These are phyloP conservation scores for Streptopelia turtur DNA, from an alignment of 2,797 vertebrate genomes.

Conservation along the genomic window DNA sequence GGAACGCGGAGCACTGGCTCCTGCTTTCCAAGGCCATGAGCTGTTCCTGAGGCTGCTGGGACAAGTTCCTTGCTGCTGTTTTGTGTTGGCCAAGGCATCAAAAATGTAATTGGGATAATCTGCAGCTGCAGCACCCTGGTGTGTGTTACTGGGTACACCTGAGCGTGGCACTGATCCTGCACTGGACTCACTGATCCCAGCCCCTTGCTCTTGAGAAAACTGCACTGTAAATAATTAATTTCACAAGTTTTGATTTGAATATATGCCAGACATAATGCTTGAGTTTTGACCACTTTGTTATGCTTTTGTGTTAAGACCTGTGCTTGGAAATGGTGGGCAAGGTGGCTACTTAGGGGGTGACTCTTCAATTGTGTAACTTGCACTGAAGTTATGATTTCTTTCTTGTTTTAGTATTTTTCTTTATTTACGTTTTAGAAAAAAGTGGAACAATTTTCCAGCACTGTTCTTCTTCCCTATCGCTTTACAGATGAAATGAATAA, in stretches of 20 bases:
- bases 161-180: background rate
- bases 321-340: background rate
- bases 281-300: too few relatives aligned
- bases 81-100: background rate
- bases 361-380: rapidly evolving
- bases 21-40: rapidly evolving
- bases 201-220: background rate
- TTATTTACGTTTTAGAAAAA: slow-evolving; percentile 82
- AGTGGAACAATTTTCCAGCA: slow-evolving; percentile 86
- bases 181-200: background rate
- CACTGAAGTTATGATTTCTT: rapidly evolving
- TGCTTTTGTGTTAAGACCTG: background rate
- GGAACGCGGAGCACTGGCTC: too few relatives aligned
- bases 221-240: background rate
- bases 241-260: background rate
- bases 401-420: background rate
- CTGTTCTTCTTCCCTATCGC: slow-evolving; percentile 82
- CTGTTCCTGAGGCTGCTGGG: too few relatives aligned
- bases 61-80: rapidly evolving
- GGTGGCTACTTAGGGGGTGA: rapidly evolving
- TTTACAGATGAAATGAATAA: slow-evolving; percentile 82
- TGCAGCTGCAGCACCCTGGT: background rate
- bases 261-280: too few relatives aligned
- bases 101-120: background rate
- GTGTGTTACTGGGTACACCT: background rate